These are phyloP conservation scores for Epirrhoe tristata DNA, from an alignment of 2,888 invertebrate genomes.

Conservation along the genomic window DNA sequence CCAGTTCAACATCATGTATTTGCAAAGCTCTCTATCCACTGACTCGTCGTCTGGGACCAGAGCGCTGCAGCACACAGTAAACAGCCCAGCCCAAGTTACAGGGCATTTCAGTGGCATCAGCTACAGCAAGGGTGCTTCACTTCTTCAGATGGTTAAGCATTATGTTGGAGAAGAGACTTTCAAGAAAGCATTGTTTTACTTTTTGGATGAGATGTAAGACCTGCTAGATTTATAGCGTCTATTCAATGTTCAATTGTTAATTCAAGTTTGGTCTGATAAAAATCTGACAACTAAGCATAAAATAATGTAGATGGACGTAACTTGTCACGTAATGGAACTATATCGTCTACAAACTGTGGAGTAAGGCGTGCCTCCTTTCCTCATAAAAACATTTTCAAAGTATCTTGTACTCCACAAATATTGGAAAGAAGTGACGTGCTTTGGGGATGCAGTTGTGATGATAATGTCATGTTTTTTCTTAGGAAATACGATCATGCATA, in stretches of 20 bases:
- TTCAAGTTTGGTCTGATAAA: too few relatives aligned
- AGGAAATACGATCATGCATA: slow-evolving; percentile 69
- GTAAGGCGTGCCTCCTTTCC: too few relatives aligned
- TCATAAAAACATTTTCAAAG: too few relatives aligned
- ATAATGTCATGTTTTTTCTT: slow-evolving; percentile 23
- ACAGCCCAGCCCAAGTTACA: slow-evolving; percentile 86
- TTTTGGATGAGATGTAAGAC: slow-evolving; percentile 79
- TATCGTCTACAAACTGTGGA: too few relatives aligned
- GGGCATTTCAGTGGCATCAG: slow-evolving; percentile 88
- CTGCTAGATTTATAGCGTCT: not conserved
- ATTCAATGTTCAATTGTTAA: not conserved
- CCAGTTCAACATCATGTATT: slow-evolving; percentile 89
- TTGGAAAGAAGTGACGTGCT: too few relatives aligned
- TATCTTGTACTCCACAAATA: too few relatives aligned
- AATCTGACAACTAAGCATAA: too few relatives aligned
- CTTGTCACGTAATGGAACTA: too few relatives aligned
- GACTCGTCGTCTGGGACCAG: slow-evolving; percentile 72
- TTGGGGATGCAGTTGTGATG: too few relatives aligned
- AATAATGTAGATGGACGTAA: too few relatives aligned
- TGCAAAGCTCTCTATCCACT: slow-evolving; percentile 86
- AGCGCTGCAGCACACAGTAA: slow-evolving; percentile 86
- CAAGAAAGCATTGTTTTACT: slow-evolving; percentile 80
- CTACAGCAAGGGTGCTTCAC: slow-evolving; percentile 88
- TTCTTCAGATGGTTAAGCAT: slow-evolving; percentile 89
- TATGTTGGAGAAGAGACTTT: slow-evolving; percentile 84